These are phyloP conservation scores for Phalacrocorax pelagicus DNA, from an alignment of 2,113 vertebrate species.

Conservation along the genomic window DNA sequence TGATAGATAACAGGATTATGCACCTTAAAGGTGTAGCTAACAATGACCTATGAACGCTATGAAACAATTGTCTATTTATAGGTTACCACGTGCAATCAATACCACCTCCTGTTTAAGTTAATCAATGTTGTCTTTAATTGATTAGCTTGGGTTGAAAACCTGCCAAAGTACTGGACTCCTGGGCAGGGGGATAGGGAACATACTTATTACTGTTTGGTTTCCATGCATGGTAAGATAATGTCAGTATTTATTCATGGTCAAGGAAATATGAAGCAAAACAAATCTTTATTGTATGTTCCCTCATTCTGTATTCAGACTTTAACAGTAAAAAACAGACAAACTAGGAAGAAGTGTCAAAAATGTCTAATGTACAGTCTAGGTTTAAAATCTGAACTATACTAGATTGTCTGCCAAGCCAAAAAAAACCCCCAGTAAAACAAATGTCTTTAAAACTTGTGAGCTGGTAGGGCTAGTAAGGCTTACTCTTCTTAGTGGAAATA, in stretches of 20 bases:
- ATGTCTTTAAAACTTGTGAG: background rate
- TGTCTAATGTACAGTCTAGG: background rate
- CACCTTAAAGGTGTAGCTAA: constrained; percentile 61
- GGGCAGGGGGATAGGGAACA: background rate
- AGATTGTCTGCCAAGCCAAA: background rate
- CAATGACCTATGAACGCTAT: constrained; percentile 51
- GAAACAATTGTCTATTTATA: constrained; percentile 67
- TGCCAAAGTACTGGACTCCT: constrained; percentile 54
- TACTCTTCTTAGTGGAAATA: background rate
- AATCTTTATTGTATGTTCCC: background rate
- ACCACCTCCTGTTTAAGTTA: constrained; percentile 72
- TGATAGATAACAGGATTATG: constrained; percentile 11
- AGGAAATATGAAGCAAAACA: constrained; percentile 21
- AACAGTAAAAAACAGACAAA: background rate
- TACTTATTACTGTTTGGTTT: constrained; percentile 56
- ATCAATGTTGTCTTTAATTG: constrained; percentile 73
- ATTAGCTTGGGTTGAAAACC: constrained; percentile 64
- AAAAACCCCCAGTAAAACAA: background rate
- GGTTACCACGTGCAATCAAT: constrained; percentile 64
- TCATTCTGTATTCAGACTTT: background rate
- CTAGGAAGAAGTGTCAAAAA: background rate
- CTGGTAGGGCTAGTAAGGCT: background rate
- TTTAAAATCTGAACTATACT: background rate
- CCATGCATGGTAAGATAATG: constrained; percentile 6
- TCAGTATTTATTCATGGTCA: constrained; percentile 42